phyloP scores from a whole-genome alignment of 2,797 vertebrate species.

The Thaleichthys pacificus region DNA sequence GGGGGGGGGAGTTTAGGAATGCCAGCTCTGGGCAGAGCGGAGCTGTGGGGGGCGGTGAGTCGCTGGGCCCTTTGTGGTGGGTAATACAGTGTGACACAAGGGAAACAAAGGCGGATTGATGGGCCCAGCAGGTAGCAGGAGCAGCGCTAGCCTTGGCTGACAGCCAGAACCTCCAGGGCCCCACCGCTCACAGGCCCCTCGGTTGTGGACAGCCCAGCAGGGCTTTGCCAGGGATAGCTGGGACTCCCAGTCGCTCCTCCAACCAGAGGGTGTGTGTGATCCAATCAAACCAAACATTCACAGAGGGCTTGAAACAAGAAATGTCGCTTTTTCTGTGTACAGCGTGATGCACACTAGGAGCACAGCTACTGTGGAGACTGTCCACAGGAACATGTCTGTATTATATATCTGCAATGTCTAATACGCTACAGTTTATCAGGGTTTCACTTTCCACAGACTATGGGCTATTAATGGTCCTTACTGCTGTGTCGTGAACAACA shows the following conservation, averaged over 20 bases:
- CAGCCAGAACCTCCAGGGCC: conserved; percentile 75
- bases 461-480: too few species aligned
- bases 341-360: not conserved
- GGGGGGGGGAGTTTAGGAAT: conserved; percentile 76
- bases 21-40: conserved; percentile 85
- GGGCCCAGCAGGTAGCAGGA: conserved; percentile 96
- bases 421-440: too few species aligned
- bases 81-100: conserved; percentile 98
- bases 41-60: conserved; percentile 75
- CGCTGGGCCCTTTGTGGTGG: conserved; percentile 79
- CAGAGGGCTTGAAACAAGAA: conserved; percentile 21
- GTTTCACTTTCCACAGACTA: too few species aligned
- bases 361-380: not conserved
- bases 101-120: conserved; percentile 99
- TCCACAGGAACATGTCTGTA: not conserved
- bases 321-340: not conserved
- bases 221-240: conserved; percentile 67
- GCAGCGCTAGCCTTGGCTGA: conserved; percentile 83
- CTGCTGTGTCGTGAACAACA: not conserved
- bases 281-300: conserved; percentile 20
- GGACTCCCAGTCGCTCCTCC: conserved; percentile 66
- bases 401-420: too few species aligned
- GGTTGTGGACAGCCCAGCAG: conserved; percentile 68
- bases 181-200: conserved; percentile 74
- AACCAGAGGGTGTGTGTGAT: conserved; percentile 56